Percentiles rank a stretch among this genome's conserved stretches.
These are phyloP conservation scores for Rhopalosiphum padi DNA, from an alignment of 1,140 invertebrate species.

Conservation along the genomic window DNA sequence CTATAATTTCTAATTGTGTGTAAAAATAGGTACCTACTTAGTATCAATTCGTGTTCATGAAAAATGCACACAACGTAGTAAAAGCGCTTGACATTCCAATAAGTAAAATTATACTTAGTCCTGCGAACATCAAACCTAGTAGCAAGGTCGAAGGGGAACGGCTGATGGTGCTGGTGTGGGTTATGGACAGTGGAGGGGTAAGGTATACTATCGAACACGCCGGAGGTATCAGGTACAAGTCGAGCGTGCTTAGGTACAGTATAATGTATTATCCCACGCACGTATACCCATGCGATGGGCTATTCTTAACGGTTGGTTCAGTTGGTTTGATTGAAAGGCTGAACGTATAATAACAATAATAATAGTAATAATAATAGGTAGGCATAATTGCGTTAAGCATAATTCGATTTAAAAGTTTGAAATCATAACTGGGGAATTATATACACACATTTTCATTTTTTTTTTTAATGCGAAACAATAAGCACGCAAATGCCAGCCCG, in stretches of 20 bases:
- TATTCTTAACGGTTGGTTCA: background rate
- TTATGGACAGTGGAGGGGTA: background rate
- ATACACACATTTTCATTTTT: background rate
- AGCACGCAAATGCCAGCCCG: background rate
- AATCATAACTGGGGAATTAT: background rate
- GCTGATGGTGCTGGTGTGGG: background rate
- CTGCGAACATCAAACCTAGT: background rate
- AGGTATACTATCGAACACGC: conserved; percentile 9
- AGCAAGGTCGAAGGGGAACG: background rate
- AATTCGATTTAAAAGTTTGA: conserved; percentile 24
- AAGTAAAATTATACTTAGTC: conserved; percentile 21
- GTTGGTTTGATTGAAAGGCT: background rate
- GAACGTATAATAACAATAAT: conserved; percentile 3
- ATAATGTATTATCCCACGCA: conserved; percentile 30
- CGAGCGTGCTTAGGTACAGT: conserved; percentile 29
- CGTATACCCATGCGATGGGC: background rate
- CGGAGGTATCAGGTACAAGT: background rate
- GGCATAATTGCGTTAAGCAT: background rate
- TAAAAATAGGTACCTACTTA: background rate
- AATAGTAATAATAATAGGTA: background rate
- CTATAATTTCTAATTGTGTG: background rate
- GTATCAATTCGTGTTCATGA: background rate
- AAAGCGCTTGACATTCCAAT: conserved; percentile 19
- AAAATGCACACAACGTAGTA: conserved; percentile 8
- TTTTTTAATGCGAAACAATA: background rate